These are phyloP conservation scores for Parus major DNA, from an alignment of 2,113 vertebrate species.

Conservation along the genomic window DNA sequence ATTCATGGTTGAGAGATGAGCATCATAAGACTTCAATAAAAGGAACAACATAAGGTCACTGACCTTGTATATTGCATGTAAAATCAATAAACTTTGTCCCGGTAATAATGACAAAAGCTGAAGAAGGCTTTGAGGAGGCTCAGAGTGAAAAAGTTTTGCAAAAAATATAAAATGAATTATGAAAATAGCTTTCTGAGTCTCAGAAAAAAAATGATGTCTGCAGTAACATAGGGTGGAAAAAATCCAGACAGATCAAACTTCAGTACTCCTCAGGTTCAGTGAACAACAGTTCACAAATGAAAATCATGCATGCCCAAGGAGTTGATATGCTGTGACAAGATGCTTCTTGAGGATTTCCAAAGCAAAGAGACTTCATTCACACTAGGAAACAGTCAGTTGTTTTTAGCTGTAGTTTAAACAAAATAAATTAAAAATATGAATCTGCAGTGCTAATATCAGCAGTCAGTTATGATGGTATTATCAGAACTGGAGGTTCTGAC, in stretches of 20 bases:
- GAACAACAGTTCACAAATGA: background rate
- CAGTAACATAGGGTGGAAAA: background rate
- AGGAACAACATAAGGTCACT: background rate
- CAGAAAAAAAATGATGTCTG: background rate
- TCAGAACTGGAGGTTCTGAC: background rate
- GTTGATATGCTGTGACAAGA: background rate
- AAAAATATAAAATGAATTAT: background rate
- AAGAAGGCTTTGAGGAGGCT: background rate
- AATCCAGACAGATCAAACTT: background rate
- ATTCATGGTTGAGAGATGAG: background rate
- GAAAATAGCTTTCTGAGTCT: background rate
- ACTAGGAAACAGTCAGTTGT: background rate
- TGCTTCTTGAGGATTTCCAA: background rate
- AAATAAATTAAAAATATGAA: background rate
- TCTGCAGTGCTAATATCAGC: background rate
- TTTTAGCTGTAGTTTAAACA: background rate
- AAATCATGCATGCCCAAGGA: background rate
- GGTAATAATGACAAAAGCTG: background rate
- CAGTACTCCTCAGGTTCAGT: background rate
- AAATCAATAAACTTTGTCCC: background rate
- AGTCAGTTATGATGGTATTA: background rate
- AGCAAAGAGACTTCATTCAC: background rate
- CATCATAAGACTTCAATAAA: background rate
- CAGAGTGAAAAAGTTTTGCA: background rate
- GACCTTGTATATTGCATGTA: accelerated